Evolutionary conservation across 92 coral and sea anemone species (phyloP), one percentile per base, ranked within the genome.

Genomic region (Palythoa heliodiscus): DNA sequence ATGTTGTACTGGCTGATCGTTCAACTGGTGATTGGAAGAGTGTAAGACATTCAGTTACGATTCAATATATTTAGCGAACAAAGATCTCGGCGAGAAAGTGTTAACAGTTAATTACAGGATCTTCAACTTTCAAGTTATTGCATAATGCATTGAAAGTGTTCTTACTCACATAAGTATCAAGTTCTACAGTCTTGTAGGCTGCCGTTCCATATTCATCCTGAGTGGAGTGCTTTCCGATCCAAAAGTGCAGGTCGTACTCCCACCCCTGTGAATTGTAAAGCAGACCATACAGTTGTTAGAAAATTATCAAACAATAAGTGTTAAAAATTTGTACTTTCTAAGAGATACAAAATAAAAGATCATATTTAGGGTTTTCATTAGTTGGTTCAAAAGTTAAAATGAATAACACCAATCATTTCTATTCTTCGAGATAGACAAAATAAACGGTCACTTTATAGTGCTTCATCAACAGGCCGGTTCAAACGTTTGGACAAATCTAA

Each of bases 201-300:
- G 96, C 98, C 6, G 99, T 86, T 1, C 99, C 99, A 76, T 96
- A 96, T 68, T 96, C 99, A 53, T 96, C 99, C 40, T 94, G 99
- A 15, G 98, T 86, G 0, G 98, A 94, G 11, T 91, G 83, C 43
- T 84, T 63, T 4, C 99, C 99, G 79, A 96, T 96, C 98, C 98
- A 96, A 85, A 94, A 96, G 73, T 96, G 99, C 52, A 96, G 92
- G 81, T 96, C 99, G 69, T 96, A 96, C 89, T 83, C 76, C 61
- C 95, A 89, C 67, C 92, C 91, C 95, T 55, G 48, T 4, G 11
- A 15, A 20, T 43, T 16, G 2, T 37, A 43, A 43, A 5, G 0
- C 1, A 43, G 48, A 4, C 12, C 20, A 16, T 11, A 71, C 2
- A 4, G 22, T 23, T 19, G 43, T 23, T 23, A 11, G 17, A 24